phyloP scores from a whole-genome alignment of 2,113 vertebrate genomes.

The Jaculus jaculus region DNA sequence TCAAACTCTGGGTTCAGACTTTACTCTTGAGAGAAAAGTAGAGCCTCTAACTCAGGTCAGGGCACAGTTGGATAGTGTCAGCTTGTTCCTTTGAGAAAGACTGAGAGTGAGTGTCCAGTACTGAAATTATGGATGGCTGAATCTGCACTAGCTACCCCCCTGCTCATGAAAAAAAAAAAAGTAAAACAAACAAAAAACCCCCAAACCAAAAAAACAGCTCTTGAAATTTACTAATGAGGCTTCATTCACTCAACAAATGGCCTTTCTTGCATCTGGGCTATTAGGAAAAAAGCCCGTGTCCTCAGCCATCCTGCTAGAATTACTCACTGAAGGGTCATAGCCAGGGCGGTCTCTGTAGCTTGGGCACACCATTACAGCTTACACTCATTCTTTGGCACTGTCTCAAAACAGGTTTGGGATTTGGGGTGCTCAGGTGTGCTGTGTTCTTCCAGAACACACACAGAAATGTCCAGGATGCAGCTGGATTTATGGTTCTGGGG shows the following conservation, averaged over 20 bases:
- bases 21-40: background rate
- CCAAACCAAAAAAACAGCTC: no score
- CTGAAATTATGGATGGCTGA: background rate
- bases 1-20: background rate
- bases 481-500: background rate
- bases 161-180: no score
- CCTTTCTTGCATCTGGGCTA: background rate
- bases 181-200: no score
- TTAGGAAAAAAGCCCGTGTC: background rate
- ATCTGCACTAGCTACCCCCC: no score
- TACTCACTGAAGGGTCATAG: fast-evolving
- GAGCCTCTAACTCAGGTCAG: background rate
- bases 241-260: background rate
- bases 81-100: background rate
- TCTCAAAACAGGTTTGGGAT: background rate
- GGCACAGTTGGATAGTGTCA: background rate
- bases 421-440: background rate
- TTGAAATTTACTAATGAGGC: background rate
- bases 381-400: background rate
- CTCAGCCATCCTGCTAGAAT: background rate
- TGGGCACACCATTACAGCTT: background rate
- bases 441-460: background rate
- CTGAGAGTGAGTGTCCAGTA: background rate
- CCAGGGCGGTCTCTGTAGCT: background rate
- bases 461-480: fast-evolving